Evolutionary conservation across 2,888 invertebrate species (phyloP).

Genomic region (Matsumyia berberina): DNA sequence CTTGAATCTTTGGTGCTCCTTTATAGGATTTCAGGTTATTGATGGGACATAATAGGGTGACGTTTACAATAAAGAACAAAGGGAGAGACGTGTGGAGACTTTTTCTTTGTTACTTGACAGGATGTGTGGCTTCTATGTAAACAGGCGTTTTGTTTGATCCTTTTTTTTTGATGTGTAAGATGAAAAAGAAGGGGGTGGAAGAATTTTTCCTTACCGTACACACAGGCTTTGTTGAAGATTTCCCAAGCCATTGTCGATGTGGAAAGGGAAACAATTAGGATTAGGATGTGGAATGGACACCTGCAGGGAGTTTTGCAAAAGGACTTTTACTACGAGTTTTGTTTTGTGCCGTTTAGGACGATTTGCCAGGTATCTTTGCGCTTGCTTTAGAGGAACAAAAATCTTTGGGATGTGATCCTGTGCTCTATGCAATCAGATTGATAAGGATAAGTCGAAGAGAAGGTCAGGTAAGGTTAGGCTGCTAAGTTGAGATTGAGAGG

Average conservation of each 20-base stretch:
- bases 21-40: slow-evolving; percentile 53
- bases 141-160: slow-evolving; percentile 56
- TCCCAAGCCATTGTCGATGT: slow-evolving; percentile 3
- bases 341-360: too few species aligned
- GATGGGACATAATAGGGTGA: slow-evolving; percentile 31
- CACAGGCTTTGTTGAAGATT: background rate
- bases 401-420: too few species aligned
- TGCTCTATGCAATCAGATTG: too few species aligned
- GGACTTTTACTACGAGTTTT: too few species aligned
- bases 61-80: slow-evolving; percentile 2
- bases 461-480: too few species aligned
- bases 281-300: slow-evolving; percentile 14
- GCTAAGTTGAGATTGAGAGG: too few species aligned
- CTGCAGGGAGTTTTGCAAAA: slow-evolving; percentile 2
- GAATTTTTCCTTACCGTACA: background rate
- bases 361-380: too few species aligned
- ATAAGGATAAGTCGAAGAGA: too few species aligned
- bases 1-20: slow-evolving; percentile 42
- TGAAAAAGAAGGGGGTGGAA: background rate
- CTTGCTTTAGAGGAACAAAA: too few species aligned
- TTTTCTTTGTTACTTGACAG: slow-evolving; percentile 46
- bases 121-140: slow-evolving; percentile 48
- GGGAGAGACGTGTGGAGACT: slow-evolving; percentile 4
- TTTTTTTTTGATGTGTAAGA: background rate
- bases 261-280: slow-evolving; percentile 18